Conservation (phyloP, 1,140 invertebrate genomes). For the Harlomillsia oculata region DNA sequence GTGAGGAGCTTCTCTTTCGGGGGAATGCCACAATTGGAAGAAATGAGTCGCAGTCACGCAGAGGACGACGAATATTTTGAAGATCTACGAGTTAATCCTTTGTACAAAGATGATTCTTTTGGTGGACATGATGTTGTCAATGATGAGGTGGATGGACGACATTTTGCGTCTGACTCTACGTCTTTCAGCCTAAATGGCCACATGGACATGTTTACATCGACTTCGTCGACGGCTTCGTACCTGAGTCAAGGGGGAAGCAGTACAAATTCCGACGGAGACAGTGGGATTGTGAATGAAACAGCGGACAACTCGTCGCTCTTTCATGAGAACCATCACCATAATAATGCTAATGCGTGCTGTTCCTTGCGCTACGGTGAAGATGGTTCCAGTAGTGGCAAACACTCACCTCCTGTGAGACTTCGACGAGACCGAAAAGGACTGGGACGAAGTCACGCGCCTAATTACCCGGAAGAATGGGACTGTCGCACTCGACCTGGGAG, state of each 20-base stretch:
- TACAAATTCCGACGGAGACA: conserved; percentile 51
- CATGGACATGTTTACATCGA: conserved; percentile 15
- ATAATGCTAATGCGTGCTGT: not conserved
- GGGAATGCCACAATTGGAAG: conserved; percentile 58
- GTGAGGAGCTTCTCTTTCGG: conserved; percentile 65
- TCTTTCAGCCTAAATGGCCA: not conserved
- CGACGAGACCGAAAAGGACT: too few relatives aligned
- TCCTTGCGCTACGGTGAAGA: not conserved
- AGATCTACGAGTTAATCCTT: conserved; percentile 42
- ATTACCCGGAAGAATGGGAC: too few relatives aligned
- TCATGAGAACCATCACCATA: conserved; percentile 41
- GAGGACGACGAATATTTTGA: conserved; percentile 4
- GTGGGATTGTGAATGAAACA: conserved; percentile 62
- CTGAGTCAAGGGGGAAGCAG: conserved; percentile 18
- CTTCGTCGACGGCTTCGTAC: conserved; percentile 5
- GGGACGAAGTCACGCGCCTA: too few relatives aligned
- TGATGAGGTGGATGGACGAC: not conserved
- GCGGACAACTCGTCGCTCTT: conserved; percentile 55
- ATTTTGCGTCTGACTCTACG: not conserved
- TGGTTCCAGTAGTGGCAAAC: not conserved
- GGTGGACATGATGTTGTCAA: not conserved
- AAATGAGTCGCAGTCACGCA: conserved; percentile 50
- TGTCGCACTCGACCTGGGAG: not conserved
- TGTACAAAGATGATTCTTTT: conserved; percentile 44
- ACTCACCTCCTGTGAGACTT: too few relatives aligned